These are phyloP conservation scores for Mormoops blainvillei DNA, from an alignment of 2,113 vertebrate genomes.

Conservation along the genomic window DNA sequence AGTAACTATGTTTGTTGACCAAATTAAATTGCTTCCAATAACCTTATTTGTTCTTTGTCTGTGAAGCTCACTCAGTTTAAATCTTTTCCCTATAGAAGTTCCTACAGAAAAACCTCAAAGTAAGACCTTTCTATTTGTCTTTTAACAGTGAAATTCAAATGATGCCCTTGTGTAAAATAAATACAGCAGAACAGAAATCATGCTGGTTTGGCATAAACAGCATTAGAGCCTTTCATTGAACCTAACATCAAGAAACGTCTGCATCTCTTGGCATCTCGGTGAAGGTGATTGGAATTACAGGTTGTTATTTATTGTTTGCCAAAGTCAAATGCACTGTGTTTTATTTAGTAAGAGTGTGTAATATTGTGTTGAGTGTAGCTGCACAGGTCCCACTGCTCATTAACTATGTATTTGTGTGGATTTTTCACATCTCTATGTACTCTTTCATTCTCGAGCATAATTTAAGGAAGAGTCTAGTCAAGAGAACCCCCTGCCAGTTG, in stretches of 20 bases:
- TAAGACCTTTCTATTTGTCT: slow-evolving; percentile 11
- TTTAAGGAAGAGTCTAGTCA: neutral
- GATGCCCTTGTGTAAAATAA: neutral
- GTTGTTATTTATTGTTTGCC: neutral
- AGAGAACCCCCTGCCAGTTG: neutral
- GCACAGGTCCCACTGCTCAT: neutral
- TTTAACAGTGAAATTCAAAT: slow-evolving; percentile 24
- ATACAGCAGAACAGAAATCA: neutral
- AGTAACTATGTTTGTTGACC: slow-evolving; percentile 22
- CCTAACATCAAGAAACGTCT: neutral
- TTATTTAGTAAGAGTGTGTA: neutral
- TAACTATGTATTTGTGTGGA: neutral
- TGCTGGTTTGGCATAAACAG: neutral
- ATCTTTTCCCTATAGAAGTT: slow-evolving; percentile 23
- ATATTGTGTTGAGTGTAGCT: neutral
- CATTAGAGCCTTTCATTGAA: neutral
- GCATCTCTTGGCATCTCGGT: neutral
- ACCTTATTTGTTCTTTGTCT: slow-evolving; percentile 13
- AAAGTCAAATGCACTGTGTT: neutral
- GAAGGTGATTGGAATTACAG: neutral
- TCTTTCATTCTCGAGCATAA: neutral
- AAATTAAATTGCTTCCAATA: slow-evolving; percentile 48
- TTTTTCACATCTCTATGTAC: neutral
- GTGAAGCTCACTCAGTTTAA: slow-evolving; percentile 20
- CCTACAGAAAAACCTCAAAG: slow-evolving; percentile 5